Base-by-base conservation (phyloP, 2,888 invertebrate species). In the Celastrina argiolus region DNA sequence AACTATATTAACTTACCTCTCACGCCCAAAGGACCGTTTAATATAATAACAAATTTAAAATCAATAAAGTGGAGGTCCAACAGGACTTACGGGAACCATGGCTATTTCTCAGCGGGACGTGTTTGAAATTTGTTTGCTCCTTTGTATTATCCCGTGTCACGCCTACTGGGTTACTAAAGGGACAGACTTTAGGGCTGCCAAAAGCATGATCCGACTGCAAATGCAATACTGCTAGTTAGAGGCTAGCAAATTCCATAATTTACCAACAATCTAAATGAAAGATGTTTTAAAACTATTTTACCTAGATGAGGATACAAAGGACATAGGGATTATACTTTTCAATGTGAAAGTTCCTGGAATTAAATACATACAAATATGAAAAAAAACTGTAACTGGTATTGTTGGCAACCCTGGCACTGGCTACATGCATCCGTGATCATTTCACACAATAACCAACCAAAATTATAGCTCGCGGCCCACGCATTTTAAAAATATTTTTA, bases 101-200 rank as follows among this genome's bases (percentile, higher is more conserved):
- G 10, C 39, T 39, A 61, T 61, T 39, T 36, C 61, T 18, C 61
- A 36, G 61, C 61, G 61, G 36, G 61, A 61, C 51, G 51, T 61
- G 61, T 61, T 61, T 22, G 61, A 61, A 61, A 61, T 61, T 61
- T 61, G 61, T 59, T 59, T 34, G 59, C 36, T 36, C 36, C 61
- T 61, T 22, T 22, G 16, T 39, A 18, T 36, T 39, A 61, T 39
- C 39, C 51, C 51, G 51, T 10, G 36, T 61, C 18, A 61, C 61
- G 61, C 34, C 59, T 59, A 34, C 59, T 59, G 59, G 59, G 59
- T 31, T 34, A 31, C 59, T 22, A 12, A 34, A 16, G 36, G 31
- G 31, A 58, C 31, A 16, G 58, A 34, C 34, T 12, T 51, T 51
- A 51, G 51, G 51, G 51, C 6, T 51, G 22, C 12, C 22, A 26